A percentile compares a stretch with the other conserved stretches of the same genome.
phyloP scores from a whole-genome alignment of 2,113 vertebrate genomes.

The Macroglossus sobrinus region DNA sequence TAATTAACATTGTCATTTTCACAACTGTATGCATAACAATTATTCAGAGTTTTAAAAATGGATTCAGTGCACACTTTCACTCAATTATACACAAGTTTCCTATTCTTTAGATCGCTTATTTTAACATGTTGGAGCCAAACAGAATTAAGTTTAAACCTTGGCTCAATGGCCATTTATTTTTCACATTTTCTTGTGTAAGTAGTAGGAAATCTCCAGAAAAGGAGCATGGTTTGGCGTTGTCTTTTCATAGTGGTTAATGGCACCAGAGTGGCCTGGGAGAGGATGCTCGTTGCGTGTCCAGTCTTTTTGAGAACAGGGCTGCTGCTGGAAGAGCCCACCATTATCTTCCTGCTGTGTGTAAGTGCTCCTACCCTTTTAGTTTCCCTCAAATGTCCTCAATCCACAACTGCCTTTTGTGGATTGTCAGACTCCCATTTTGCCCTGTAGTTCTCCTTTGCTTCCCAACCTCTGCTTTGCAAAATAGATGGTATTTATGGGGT shows the following conservation, averaged over 20 bases:
- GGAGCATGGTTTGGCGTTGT: fast-evolving
- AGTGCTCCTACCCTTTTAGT: neutral
- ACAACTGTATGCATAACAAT: neutral
- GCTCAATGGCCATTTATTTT: neutral
- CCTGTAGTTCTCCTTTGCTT: neutral
- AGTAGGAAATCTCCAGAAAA: neutral
- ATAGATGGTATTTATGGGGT: neutral
- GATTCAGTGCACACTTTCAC: neutral
- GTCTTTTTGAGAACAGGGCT: neutral
- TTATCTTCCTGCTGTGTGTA: neutral
- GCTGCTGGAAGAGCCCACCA: neutral
- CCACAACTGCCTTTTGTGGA: neutral
- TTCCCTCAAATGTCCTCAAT: neutral
- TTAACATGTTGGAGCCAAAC: neutral
- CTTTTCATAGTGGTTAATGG: neutral
- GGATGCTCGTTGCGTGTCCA: neutral
- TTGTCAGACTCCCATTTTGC: neutral
- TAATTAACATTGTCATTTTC: neutral
- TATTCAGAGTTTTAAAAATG: neutral
- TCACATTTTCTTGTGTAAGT: neutral
- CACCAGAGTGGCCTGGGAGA: neutral
- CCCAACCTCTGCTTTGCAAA: neutral
- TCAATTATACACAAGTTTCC: neutral
- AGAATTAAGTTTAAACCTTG: neutral
- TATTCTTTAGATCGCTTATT: neutral